A percentile compares a stretch with the other conserved stretches of the same genome.
Evolutionary conservation across 2,888 invertebrate species (phyloP).

Genomic region (Melanotus villosus): DNA sequence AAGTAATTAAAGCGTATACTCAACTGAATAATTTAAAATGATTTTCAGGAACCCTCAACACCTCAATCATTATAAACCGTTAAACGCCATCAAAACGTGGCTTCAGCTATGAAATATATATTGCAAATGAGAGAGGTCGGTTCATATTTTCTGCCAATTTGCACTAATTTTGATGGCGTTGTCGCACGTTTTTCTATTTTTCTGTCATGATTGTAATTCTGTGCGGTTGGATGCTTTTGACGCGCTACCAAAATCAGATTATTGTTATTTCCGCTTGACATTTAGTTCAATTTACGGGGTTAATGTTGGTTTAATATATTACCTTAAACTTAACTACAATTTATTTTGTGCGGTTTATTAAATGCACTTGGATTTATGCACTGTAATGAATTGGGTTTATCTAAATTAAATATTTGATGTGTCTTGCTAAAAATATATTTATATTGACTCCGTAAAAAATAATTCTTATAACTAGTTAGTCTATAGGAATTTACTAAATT

Average conservation of each 20-base stretch:
- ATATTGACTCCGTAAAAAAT: no score
- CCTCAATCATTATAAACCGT: not conserved
- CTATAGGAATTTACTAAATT: no score
- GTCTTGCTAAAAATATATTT: no score
- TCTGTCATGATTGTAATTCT: constrained; percentile 68
- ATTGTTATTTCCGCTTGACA: constrained; percentile 66
- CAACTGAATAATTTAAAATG: constrained; percentile 1
- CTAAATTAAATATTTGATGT: no score
- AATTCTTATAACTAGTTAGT: no score
- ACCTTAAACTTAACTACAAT: constrained; percentile 29
- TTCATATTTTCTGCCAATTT: constrained; percentile 69
- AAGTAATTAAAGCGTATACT: no score
- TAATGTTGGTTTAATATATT: constrained; percentile 40
- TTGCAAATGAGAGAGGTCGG: constrained; percentile 60
- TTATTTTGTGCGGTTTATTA: constrained; percentile 23
- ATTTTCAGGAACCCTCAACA: not conserved
- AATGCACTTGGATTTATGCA: no score
- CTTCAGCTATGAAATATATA: constrained; percentile 46
- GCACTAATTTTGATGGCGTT: constrained; percentile 69
- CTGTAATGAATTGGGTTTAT: no score
- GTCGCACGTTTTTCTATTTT: constrained; percentile 68
- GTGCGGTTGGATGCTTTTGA: constrained; percentile 61
- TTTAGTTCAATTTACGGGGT: constrained; percentile 57
- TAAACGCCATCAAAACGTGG: constrained; percentile 40
- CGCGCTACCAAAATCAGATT: constrained; percentile 63